Evolutionary conservation across 2,888 invertebrate genomes (phyloP).

Genomic region (Digitonthophagus gazella): DNA sequence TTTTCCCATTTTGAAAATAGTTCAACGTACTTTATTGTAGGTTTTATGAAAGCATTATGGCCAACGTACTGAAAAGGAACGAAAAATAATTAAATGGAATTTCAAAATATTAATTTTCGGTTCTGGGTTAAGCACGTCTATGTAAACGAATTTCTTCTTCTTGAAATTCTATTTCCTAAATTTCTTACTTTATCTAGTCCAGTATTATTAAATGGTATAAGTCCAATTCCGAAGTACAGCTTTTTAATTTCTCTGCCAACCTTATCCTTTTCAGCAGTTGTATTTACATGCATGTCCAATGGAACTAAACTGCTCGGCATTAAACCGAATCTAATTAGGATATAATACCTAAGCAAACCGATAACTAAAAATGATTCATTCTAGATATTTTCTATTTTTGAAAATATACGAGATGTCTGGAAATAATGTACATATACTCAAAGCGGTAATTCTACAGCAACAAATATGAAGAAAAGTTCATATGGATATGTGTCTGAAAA

Average conservation of each 20-base stretch:
- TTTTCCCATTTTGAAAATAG: conserved; percentile 50
- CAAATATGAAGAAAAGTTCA: too few relatives aligned
- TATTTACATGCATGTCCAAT: conserved; percentile 34
- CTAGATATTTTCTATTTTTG: too few relatives aligned
- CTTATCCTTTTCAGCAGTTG: neutral
- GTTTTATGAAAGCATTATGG: conserved; percentile 51
- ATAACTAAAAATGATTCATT: too few relatives aligned
- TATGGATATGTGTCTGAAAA: too few relatives aligned
- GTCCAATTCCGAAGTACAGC: conserved; percentile 14
- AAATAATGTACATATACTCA: too few relatives aligned
- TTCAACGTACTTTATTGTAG: conserved; percentile 52
- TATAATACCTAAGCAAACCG: too few relatives aligned
- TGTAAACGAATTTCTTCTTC: too few relatives aligned
- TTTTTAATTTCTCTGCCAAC: conserved; percentile 16
- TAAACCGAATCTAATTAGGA: conserved; percentile 55
- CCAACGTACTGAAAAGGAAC: conserved; percentile 51
- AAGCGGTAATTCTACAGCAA: too few relatives aligned
- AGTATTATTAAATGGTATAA: neutral
- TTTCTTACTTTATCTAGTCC: conserved; percentile 4
- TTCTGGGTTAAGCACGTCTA: too few relatives aligned
- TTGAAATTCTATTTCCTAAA: neutral
- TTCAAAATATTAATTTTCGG: neutral
- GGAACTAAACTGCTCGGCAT: conserved; percentile 48
- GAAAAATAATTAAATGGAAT: neutral
- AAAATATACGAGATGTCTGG: too few relatives aligned